Evolutionary conservation across 2,888 invertebrate species (phyloP), one percentile per base, ranked within the genome.

Genomic region (Disparrhopalites patrizii): DNA sequence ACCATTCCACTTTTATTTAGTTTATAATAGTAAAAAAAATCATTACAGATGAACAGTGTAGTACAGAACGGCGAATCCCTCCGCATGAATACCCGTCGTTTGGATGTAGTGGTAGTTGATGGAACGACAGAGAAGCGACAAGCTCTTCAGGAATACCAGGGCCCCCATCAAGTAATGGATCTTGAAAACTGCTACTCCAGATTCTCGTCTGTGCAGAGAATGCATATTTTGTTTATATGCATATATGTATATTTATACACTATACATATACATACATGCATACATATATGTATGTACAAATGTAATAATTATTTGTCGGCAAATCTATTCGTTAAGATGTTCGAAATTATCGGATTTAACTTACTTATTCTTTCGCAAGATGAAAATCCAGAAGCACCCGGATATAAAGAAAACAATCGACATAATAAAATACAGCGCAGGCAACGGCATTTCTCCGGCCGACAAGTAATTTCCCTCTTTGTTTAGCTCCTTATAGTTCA

Each of bases 141-240:
- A 79, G 0, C 93, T 89, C 79, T 98, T 60, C 23, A 97, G 81
- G 77, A 90, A 93, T 3, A 97, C 93, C 65, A 99, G 82, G 13
- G 90, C 88, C 36, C 93, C 90, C 98, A 99, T 99, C 71, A 99
- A 84, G 75, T 94, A 94, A 79, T 99, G 99, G 74, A 98, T 94
- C 80, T 94, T 91, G 80, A 89, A 97, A 0, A 97, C 91, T 0
- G 88, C 62, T n/a, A 75, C 75, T 28, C 72, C 70, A 36, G 71
- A 66, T 54, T 75, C 86, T 77, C 91, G 88, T 70, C 87, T 86
- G 72, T 68, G 81, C 78, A 79, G 78, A 36, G 36, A 10, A 8
- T 36, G 36, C 36, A 13, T 8, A 36, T 8, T 13, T 8, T 36
- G 13, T 13, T 36, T 10, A 10, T 10, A 8, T 36, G 36, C 15